Evolutionary conservation across 2,113 vertebrate species (phyloP), one percentile per base, ranked within the genome.

Genomic region (Marmota flaviventris): DNA sequence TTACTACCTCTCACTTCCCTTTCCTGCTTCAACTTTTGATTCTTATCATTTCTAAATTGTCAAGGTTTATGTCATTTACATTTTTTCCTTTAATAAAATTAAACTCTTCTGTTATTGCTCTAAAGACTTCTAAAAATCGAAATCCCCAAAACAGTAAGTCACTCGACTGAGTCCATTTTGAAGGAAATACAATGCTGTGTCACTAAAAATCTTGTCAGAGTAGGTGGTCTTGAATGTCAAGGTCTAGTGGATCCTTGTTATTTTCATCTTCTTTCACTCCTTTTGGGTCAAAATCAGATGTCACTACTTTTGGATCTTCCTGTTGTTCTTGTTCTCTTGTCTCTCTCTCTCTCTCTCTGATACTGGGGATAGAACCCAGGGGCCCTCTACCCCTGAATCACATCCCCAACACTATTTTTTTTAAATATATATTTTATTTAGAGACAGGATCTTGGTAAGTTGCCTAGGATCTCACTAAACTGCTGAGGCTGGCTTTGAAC

Each of bases 1-100:
- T 94, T 93, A 42, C 63, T 65, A 65, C 34, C 69, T 98, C 96
- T 98, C 96, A 98, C 96, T 97, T 97, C 97, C 96, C 96, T 97
- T 97, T 97, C 93, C 82, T 93, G 95, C 91, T 94, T 97, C 92
- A 93, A 79, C 89, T 95, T 97, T 76, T 97, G 96, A 97, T 92
- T 90, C 93, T 65, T 92, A 84, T 97, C 72, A 78, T 92, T 97
- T 96, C 93, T 97, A 93, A 94, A 91, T 97, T 76, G 86, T 96
- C 65, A 79, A 94, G 90, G 93, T 90, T 95, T 93, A 48, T 96
- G 83, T 76, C n/a, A 93, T 97, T 97, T 97, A 89, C 92, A 97
- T 97, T 93, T 96, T 97, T 95, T 91, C 79, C 76, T 89, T 84
- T 89, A 95, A 93, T 95, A 87, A 93, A 89, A 89, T 86, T 39